Conservation (phyloP, 2,888 invertebrate species). For the Tachystola acroxantha region DNA sequence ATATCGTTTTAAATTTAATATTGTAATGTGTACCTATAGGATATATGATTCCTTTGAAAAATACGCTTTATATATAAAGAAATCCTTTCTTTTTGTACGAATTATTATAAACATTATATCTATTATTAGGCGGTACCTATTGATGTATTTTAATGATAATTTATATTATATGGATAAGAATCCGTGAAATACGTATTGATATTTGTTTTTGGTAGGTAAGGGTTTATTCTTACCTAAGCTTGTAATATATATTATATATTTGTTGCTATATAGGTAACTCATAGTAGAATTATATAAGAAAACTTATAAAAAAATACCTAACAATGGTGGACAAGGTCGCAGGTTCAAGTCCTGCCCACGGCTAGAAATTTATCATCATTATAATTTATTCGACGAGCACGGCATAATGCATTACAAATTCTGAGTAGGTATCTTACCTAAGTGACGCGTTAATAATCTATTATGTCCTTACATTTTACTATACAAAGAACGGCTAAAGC, state of each 20-base stretch:
- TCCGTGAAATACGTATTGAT: slow-evolving; percentile 21
- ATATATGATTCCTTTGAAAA: slow-evolving; percentile 34
- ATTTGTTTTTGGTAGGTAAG: slow-evolving; percentile 12
- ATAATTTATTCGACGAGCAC: no score
- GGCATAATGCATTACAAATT: no score
- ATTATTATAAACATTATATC: slow-evolving; percentile 19
- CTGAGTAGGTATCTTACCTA: no score
- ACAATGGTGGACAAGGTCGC: no score
- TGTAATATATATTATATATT: slow-evolving; percentile 8
- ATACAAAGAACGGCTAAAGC: no score
- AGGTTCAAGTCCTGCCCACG: no score
- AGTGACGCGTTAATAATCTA: no score
- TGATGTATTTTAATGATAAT: slow-evolving; percentile 10
- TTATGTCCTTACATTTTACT: no score
- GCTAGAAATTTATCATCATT: no score
- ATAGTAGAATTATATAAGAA: background rate
- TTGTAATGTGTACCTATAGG: slow-evolving; percentile 17
- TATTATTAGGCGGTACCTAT: background rate
- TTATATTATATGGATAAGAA: background rate
- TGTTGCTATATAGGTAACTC: slow-evolving; percentile 4
- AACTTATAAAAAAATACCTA: background rate
- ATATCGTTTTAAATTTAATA: slow-evolving; percentile 31
- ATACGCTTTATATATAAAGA: slow-evolving; percentile 47
- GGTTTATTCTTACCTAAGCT: slow-evolving; percentile 9
- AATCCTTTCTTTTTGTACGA: slow-evolving; percentile 35